Conservation (phyloP, 2,888 invertebrate species). For the Corbicula japonica region DNA sequence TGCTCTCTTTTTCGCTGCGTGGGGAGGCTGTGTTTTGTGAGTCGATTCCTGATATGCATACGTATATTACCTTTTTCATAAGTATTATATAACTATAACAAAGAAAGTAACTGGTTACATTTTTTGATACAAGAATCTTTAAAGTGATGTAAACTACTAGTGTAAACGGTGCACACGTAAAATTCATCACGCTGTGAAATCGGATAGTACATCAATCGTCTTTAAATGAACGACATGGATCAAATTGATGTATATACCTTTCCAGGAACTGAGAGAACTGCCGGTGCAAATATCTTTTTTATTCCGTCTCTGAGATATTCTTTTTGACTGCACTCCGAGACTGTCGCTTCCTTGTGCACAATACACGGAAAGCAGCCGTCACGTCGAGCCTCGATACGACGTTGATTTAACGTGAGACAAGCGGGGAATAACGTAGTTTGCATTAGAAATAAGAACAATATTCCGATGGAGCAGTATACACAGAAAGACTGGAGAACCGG, state of each 20-base stretch:
- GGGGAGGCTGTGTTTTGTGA: no score
- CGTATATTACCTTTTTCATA: no score
- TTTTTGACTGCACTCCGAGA: constrained; percentile 88
- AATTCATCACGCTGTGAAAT: no score
- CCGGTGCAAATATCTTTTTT: constrained; percentile 89
- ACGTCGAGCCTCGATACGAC: constrained; percentile 75
- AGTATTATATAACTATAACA: no score
- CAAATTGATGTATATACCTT: constrained; percentile 87
- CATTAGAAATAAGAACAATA: constrained; percentile 90
- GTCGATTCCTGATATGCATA: no score
- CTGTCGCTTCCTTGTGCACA: constrained; percentile 88
- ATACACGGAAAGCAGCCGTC: constrained; percentile 88
- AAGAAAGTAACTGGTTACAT: no score
- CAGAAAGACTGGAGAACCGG: constrained; percentile 94
- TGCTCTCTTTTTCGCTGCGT: no score
- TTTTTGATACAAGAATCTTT: no score
- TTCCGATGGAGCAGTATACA: constrained; percentile 92
- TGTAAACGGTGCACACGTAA: no score
- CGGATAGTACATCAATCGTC: no score
- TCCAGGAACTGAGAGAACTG: constrained; percentile 90
- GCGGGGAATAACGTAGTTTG: constrained; percentile 93
- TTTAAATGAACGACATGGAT: no score
- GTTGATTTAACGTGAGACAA: constrained; percentile 91
- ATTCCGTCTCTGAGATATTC: constrained; percentile 89
- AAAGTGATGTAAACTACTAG: no score